These are phyloP conservation scores for Eupeodes corollae DNA, from an alignment of 1,140 invertebrate genomes.

Conservation along the genomic window DNA sequence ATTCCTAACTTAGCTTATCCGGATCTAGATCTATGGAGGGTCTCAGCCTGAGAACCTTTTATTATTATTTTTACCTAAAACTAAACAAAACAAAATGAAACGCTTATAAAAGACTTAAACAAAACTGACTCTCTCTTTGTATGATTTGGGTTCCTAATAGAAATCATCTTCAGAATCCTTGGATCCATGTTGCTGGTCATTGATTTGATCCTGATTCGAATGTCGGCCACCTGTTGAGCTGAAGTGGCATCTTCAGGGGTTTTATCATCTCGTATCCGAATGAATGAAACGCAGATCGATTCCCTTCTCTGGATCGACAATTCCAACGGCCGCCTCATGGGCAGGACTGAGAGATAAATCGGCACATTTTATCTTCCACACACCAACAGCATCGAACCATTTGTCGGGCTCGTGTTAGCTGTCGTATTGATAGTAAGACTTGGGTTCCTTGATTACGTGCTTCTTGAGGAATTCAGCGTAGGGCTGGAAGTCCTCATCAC, in stretches of 20 bases:
- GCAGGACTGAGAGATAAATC: slow-evolving; percentile 95
- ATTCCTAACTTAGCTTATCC: too few species aligned
- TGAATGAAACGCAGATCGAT: slow-evolving; percentile 91
- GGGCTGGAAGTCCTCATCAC: slow-evolving; percentile 75
- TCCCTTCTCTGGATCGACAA: slow-evolving; percentile 85
- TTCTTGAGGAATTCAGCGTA: slow-evolving; percentile 71
- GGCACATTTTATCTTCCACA: slow-evolving; percentile 98
- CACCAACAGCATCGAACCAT: slow-evolving; percentile 87
- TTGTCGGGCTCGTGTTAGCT: slow-evolving; percentile 70
- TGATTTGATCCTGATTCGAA: slow-evolving; percentile 83
- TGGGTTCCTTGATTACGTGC: slow-evolving; percentile 59
- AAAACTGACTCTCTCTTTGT: too few species aligned
- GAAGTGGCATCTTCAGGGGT: slow-evolving; percentile 82
- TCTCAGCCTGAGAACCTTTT: too few species aligned
- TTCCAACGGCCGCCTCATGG: slow-evolving; percentile 79
- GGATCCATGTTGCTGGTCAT: slow-evolving; percentile 51
- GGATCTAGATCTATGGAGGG: too few species aligned
- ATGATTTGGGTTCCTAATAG: slow-evolving; percentile 9
- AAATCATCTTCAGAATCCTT: slow-evolving; percentile 46
- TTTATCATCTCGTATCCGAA: slow-evolving; percentile 91
- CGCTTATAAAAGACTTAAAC: too few species aligned
- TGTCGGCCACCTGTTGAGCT: slow-evolving; percentile 69
- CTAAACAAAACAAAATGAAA: too few species aligned
- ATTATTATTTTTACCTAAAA: too few species aligned
- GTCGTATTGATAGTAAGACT: slow-evolving; percentile 82